A percentile compares a stretch with the other conserved stretches of the same genome.
These are phyloP conservation scores for Brachypterus glaber DNA, from an alignment of 2,888 invertebrate genomes.

Conservation along the genomic window DNA sequence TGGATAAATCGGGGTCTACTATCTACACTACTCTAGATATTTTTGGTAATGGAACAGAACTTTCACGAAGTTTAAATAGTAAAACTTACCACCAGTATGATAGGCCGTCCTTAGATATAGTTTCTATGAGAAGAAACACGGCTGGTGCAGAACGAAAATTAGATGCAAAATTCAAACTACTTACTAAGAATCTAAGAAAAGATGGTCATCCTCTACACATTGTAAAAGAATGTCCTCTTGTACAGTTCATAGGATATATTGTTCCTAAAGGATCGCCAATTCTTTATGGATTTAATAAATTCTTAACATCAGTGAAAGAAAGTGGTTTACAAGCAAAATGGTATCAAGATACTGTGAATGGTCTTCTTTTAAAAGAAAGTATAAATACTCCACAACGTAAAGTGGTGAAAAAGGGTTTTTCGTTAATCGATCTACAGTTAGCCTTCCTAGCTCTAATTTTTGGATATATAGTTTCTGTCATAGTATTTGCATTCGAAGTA, in stretches of 20 bases:
- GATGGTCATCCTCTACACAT: conserved; percentile 39
- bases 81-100: not conserved
- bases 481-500: too few relatives aligned
- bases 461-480: too few relatives aligned
- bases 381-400: too few relatives aligned
- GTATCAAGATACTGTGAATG: conserved; percentile 32
- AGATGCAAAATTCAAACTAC: conserved; percentile 32
- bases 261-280: conserved; percentile 40
- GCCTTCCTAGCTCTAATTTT: too few relatives aligned
- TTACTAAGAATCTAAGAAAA: conserved; percentile 28
- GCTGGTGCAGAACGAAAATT: conserved; percentile 34
- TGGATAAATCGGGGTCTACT: conserved; percentile 37
- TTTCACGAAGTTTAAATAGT: conserved; percentile 24
- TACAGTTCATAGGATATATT: conserved; percentile 40
- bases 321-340: conserved; percentile 39
- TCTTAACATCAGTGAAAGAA: conserved; percentile 34
- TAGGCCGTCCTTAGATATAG: conserved; percentile 15
- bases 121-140: conserved; percentile 21
- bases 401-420: too few relatives aligned
- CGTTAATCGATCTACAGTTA: too few relatives aligned
- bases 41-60: conserved; percentile 25
- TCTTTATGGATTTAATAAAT: conserved; percentile 32
- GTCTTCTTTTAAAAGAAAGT: conserved; percentile 20
- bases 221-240: conserved; percentile 40
- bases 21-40: conserved; percentile 31